Evolutionary conservation across 2,797 vertebrate genomes (phyloP), one percentile per base, ranked within the genome.

Genomic region (Toxotes lorentzi): DNA sequence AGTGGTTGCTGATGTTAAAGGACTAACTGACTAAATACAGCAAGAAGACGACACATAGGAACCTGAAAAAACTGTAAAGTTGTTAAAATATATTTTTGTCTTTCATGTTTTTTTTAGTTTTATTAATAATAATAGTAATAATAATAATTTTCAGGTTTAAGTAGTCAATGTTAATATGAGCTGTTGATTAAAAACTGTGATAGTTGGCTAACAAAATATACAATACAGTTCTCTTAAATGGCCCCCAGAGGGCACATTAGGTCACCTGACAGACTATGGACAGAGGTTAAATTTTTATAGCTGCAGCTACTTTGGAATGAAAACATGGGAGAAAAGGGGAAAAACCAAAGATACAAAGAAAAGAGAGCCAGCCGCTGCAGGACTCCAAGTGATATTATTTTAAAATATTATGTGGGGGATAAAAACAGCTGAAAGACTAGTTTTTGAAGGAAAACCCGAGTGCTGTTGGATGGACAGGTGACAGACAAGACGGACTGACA

Each of bases 401-500:
- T 38, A 16, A 14, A 10, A 57, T 34, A 80, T 73, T 30, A 74
- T 62, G 61, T 64, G 59, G 12, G 43, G 7, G 24, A 30, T 30
- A 76, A 67, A 84, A 64, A 59, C 48, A 61, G 43, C 48, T 30
- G 59, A 30, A 79, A 66, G 61, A 72, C 66, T 27, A 76, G 78
- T 81, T 88, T 79, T 78, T 78, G 77, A 76, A 68, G 69, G 38
- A 72, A 53, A 72, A 53, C 73, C 80, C 41, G 38, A 56, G 78
- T 70, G 83, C 85, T 84, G 86, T 12, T 80, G 81, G 86, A 93
- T 88, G 90, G 85, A 92, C 88, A 87, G 80, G 63, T 48, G 70
- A 91, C 86, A 88, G 86, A 94, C 90, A 90, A 83, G 81, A 85
- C 85, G 59, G 67, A 92, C 87, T 83, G 81, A 90, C 86, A 87